Conservation (phyloP, 2,797 vertebrate genomes). For the Phoeniculus purpureus region DNA sequence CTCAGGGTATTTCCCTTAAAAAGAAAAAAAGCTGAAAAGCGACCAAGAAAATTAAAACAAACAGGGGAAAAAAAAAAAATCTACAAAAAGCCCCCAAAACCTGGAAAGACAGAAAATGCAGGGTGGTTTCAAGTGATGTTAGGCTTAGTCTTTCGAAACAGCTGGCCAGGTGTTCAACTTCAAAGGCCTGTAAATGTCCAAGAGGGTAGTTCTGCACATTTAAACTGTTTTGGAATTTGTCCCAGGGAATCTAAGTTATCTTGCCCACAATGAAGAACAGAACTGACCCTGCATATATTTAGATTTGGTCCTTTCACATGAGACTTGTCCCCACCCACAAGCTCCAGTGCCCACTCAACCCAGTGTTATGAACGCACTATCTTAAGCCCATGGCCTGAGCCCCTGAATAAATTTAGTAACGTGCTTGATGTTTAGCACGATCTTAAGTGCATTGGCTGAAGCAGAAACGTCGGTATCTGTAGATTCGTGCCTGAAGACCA, state of each 20-base stretch:
- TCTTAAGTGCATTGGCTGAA: not conserved
- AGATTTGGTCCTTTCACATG: not conserved
- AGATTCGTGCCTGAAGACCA: not conserved
- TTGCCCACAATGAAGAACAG: not conserved
- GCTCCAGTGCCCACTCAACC: not conserved
- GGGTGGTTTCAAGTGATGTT: not conserved
- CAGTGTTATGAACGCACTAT: fast-evolving
- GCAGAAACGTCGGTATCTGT: not conserved
- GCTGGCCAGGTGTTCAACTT: not conserved
- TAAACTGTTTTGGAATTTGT: not conserved
- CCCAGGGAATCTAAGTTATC: not conserved
- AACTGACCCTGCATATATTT: not conserved
- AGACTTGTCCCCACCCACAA: not conserved
- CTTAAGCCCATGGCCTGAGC: not conserved
- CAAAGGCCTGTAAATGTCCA: not conserved
- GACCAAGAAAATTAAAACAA: conserved; percentile 14
- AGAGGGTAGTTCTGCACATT: not conserved
- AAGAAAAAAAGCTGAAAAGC: conserved; percentile 50
- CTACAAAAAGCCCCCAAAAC: not conserved
- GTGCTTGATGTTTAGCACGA: not conserved
- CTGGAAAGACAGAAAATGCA: not conserved
- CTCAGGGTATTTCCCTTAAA: conserved; percentile 32
- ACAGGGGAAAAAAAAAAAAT: not conserved
- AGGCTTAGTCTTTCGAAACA: not conserved
- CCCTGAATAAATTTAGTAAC: not conserved